Evolutionary conservation across 2,888 invertebrate species (phyloP), one percentile per base, ranked within the genome.

Genomic region (Pherbina coryleti): DNA sequence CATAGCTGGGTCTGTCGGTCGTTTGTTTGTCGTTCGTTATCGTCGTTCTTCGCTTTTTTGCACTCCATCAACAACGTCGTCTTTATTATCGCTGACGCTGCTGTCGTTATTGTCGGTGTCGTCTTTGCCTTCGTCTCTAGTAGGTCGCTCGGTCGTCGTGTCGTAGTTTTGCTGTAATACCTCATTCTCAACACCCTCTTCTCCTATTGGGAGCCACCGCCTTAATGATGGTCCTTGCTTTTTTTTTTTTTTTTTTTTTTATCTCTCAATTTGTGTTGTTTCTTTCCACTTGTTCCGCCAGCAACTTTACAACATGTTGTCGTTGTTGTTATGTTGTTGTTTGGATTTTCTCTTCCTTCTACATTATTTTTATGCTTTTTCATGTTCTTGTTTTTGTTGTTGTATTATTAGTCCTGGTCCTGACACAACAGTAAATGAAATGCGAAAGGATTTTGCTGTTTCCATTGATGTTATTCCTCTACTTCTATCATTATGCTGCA

Each of bases 361-460:
- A 37, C 60, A 62, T 34, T 60, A 62, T 34, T 60, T 66, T 75
- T 69, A 34, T 77, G 28, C 25, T 66, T 57, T 70, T 67, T 66
- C 55, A 75, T 49, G 19, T 53, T 44, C 72, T 31, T 57, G n/a
- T 28, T 11, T 34, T 60, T 44, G 37, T 28, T 66, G 49, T 69
- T 66, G 34, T 31, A 34, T 22, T 44, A 28, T 17, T 31, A 37
- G 19, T 70, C 49, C 19, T 83, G 80, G 86, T 86, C 87, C 85
- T 87, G 84, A 84, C 85, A 84, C 87, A 87, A 87, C 85, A 82
- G 84, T 82, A 83, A 86, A 83, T 84, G 82, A 84, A 84, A 87
- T 86, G 86, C 81, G 86, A 81, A 84, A 86, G 87, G 87, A 87
- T 87, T 80, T 83, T 85, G 79, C 82, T 84, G 84, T 70, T 77